Evolutionary conservation across 1,140 invertebrate species (phyloP), one percentile per base, ranked within the genome.

Genomic region (Trichoplusia ni): DNA sequence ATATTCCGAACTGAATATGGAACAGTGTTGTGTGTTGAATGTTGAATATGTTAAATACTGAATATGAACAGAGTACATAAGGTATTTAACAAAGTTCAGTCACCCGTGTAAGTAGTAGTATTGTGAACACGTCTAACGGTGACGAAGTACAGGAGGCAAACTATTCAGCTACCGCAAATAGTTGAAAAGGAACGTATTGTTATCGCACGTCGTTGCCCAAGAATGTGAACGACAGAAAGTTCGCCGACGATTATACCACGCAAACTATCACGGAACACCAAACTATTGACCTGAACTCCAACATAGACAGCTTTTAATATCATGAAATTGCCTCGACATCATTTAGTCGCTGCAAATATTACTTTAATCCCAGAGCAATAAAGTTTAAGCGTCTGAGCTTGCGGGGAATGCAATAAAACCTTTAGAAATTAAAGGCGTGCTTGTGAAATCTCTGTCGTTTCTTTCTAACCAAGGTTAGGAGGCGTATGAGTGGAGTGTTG

Each of bases 361-460:
- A 89, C 88, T 89, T 89, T 88, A 90, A 90, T 90, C 84, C 81
- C 71, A 84, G 69, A 83, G 85, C 82, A 84, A 89, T 90, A 90
- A 90, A 88, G 86, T 88, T 90, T 88, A 89, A 89, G 86, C 82
- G 79, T 83, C 85, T 84, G 82, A 84, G 86, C 85, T 88, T 87
- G 82, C 79, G 77, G 77, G 77, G 86, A 89, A 89, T 84, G 88
- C 83, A 90, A 90, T 90, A 90, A 90, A 88, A 89, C 82, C 85
- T 83, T 86, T 83, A 76, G 81, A 82, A 86, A 82, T 89, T 86
- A 79, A 79, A 88, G 80, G 81, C 78, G 78, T 78, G 74, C 77
- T 73, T 74, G 71, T 79, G 74, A 77, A 80, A 73, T 82, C 69
- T 75, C 73, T 78, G 77, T 79, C 69, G 75, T 90, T 86, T 86